Evolutionary conservation across 2,888 invertebrate genomes (phyloP).

Genomic region (Hipparchia semele): DNA sequence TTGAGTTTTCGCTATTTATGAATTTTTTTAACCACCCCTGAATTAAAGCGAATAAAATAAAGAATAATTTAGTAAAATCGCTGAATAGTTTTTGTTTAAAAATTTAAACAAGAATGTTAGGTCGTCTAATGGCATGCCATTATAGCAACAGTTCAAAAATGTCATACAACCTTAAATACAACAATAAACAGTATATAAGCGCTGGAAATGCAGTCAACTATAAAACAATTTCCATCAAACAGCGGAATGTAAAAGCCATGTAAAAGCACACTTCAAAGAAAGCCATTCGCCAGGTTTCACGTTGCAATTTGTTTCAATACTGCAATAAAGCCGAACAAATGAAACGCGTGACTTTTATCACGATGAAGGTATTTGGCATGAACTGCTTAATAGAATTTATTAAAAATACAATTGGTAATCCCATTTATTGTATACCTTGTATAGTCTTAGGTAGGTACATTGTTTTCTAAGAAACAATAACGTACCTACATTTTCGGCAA

Average conservation of each 20-base stretch:
- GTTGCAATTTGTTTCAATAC: constrained; percentile 38
- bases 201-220: constrained; percentile 12
- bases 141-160: neutral
- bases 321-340: constrained; percentile 40
- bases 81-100: no score
- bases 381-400: neutral
- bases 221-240: constrained; percentile 13
- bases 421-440: no score
- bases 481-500: no score
- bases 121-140: neutral
- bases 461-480: no score
- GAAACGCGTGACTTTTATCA: constrained; percentile 44
- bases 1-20: no score
- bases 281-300: constrained; percentile 29
- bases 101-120: no score
- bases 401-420: neutral
- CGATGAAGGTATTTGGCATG: constrained; percentile 22
- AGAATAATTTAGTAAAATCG: no score
- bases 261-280: constrained; percentile 24
- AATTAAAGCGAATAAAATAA: no score
- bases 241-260: constrained; percentile 10
- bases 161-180: neutral
- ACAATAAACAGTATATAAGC: neutral
- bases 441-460: no score
- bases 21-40: no score